phyloP scores from a whole-genome alignment of 2,113 vertebrate genomes.

The Otocyon megalotis region DNA sequence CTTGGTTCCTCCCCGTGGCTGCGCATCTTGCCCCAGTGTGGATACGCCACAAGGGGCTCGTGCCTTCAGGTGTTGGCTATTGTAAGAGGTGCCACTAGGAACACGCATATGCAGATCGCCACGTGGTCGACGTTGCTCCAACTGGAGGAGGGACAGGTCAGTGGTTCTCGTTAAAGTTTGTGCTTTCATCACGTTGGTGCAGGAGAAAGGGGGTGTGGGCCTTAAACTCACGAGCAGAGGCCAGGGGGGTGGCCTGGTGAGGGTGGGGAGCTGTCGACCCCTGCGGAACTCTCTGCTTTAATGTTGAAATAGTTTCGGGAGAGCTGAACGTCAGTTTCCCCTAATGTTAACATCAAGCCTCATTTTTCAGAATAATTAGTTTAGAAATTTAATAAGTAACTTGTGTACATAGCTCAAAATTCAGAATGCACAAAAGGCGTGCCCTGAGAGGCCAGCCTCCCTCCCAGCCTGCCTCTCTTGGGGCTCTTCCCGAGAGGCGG shows the following conservation, averaged over 20 bases:
- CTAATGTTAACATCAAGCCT: not conserved
- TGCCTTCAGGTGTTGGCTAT: rapidly evolving
- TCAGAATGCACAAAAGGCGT: not conserved
- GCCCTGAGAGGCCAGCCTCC: rapidly evolving
- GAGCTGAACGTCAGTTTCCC: not conserved
- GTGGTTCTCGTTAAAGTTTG: not conserved
- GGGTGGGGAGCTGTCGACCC: rapidly evolving
- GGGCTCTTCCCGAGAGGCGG: rapidly evolving
- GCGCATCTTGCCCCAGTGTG: rapidly evolving
- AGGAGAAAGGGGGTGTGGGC: not conserved
- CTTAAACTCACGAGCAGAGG: not conserved
- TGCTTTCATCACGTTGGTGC: not conserved
- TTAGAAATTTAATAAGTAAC: not conserved
- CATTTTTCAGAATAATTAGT: not conserved
- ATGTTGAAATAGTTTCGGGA: not conserved
- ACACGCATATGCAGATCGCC: rapidly evolving
- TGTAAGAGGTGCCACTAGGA: not conserved
- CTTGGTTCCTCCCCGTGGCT: not conserved
- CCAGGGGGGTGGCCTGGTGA: rapidly evolving
- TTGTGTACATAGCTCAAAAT: not conserved
- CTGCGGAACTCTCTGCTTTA: not conserved
- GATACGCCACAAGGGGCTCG: rapidly evolving
- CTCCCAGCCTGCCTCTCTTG: too few species aligned
- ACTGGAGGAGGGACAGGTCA: rapidly evolving
- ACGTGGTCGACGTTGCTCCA: rapidly evolving